phyloP scores from a whole-genome alignment of 2,113 vertebrate species.

The Perccottus glenii region DNA sequence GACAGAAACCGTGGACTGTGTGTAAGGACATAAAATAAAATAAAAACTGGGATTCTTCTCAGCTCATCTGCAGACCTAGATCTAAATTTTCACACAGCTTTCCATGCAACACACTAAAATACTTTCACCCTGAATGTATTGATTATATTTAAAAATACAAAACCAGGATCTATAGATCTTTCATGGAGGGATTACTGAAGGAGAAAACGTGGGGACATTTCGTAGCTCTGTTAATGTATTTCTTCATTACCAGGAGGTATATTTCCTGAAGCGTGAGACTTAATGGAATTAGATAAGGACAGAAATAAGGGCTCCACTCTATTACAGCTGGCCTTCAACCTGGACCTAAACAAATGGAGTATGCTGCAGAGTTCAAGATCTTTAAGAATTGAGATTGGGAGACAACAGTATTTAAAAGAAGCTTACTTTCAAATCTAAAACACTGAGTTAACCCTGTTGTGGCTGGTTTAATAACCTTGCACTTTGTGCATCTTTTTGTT shows the following conservation, averaged over 20 bases:
- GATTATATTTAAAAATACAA: constrained; percentile 24
- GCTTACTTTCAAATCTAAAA: constrained; percentile 39
- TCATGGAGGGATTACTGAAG: constrained; percentile 37
- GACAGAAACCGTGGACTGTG: constrained; percentile 9
- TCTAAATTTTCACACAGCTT: constrained; percentile 17
- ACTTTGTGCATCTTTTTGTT: background rate
- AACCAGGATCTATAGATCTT: constrained; percentile 19
- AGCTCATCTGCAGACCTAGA: background rate
- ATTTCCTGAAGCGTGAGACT: constrained; percentile 67
- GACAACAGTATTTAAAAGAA: constrained; percentile 27
- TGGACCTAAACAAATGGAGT: constrained; percentile 44
- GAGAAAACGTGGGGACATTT: constrained; percentile 53
- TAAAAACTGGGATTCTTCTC: background rate
- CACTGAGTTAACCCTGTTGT: background rate
- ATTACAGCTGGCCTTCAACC: constrained; percentile 61
- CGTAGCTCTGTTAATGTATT: constrained; percentile 60
- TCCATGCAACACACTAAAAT: constrained; percentile 14
- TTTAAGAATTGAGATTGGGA: constrained; percentile 22
- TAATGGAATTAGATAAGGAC: constrained; percentile 71
- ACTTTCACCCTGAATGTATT: constrained; percentile 16
- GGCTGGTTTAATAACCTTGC: constrained; percentile 13
- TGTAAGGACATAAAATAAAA: background rate
- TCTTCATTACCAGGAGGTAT: constrained; percentile 65
- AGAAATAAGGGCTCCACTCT: constrained; percentile 52
- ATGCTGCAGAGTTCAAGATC: constrained; percentile 33